Evolutionary conservation across 1,140 invertebrate species (phyloP).

Genomic region (Solenopsis fugax): DNA sequence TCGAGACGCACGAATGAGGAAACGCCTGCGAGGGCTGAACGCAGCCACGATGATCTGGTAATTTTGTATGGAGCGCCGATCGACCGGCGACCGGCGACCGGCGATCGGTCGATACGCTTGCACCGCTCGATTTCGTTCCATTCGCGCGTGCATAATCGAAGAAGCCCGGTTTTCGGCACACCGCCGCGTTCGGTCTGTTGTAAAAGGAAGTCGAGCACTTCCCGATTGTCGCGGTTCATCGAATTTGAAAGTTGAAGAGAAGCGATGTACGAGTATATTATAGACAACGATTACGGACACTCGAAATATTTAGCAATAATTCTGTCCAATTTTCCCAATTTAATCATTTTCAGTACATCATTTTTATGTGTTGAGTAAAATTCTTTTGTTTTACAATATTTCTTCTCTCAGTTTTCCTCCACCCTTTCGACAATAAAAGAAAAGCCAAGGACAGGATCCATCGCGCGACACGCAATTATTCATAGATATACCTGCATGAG

Average conservation of each 20-base stretch:
- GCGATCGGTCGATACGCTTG: constrained; percentile 63
- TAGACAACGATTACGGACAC: background rate
- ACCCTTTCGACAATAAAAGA: background rate
- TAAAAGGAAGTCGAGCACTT: constrained; percentile 30
- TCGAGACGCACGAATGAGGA: background rate
- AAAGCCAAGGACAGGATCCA: background rate
- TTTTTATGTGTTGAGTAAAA: too few species aligned
- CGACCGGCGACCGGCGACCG: background rate
- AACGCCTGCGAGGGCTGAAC: constrained; percentile 40
- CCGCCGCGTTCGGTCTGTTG: constrained; percentile 6
- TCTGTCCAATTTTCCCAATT: background rate
- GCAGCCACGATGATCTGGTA: constrained; percentile 65
- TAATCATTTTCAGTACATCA: too few species aligned
- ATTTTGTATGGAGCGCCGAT: constrained; percentile 59
- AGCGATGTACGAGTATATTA: background rate
- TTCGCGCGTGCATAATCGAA: constrained; percentile 72
- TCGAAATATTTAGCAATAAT: background rate
- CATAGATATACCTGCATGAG: constrained; percentile 23
- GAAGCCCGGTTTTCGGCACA: constrained; percentile 66
- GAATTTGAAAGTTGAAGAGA: background rate
- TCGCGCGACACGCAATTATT: constrained; percentile 32
- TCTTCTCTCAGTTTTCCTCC: background rate
- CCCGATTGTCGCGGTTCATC: constrained; percentile 23
- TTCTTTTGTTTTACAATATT: too few species aligned
- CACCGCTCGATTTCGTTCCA: constrained; percentile 67